phyloP scores from a whole-genome alignment of 2,113 vertebrate species.

The Dasyornis broadbenti region DNA sequence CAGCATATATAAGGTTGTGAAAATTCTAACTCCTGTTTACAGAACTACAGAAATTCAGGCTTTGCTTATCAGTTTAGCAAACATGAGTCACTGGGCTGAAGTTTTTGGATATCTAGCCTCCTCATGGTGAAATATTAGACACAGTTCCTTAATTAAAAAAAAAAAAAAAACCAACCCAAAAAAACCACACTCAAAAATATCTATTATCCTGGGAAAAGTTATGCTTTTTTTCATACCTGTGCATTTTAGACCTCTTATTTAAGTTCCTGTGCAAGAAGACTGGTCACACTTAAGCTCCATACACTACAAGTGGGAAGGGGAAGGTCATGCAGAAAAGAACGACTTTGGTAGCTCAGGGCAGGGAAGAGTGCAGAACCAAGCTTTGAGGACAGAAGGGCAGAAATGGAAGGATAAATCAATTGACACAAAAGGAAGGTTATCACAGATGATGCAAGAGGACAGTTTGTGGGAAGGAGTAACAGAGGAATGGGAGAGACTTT shows the following conservation, averaged over 20 bases:
- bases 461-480: not conserved
- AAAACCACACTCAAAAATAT: too few relatives aligned
- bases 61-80: not conserved
- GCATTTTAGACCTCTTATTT: not conserved
- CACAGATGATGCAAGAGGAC: not conserved
- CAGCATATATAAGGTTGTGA: not conserved
- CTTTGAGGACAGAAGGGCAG: not conserved
- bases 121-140: not conserved
- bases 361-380: not conserved
- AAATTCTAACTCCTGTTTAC: not conserved
- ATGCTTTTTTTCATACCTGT: not conserved
- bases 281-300: too few relatives aligned
- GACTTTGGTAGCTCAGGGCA: not conserved
- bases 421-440: not conserved
- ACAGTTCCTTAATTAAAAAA: not conserved
- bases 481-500: not conserved
- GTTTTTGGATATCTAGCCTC: not conserved
- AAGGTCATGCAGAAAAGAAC: not conserved
- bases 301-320: not conserved
- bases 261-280: not conserved
- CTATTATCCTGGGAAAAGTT: not conserved
- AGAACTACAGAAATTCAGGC: not conserved
- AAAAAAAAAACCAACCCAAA: too few relatives aligned
- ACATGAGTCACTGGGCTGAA: not conserved
- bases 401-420: not conserved